A percentile compares a stretch with the other conserved stretches of the same genome.
phyloP scores from a whole-genome alignment of 2,113 vertebrate species.

The Rhinichthys klamathensis region DNA sequence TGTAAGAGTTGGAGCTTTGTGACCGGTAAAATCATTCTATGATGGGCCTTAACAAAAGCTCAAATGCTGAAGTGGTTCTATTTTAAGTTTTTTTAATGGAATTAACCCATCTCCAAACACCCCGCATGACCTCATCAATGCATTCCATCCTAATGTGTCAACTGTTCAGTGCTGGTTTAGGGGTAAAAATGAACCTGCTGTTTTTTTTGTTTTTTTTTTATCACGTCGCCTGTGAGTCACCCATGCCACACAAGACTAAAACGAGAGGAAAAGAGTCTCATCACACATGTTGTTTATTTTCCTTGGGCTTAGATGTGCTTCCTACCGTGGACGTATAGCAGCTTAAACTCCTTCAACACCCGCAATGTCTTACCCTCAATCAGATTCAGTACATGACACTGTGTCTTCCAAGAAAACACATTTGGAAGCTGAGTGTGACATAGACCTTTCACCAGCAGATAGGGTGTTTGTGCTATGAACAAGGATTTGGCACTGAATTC shows the following conservation, averaged over 20 bases:
- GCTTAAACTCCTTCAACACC: conserved; percentile 47
- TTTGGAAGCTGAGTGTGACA: conserved; percentile 43
- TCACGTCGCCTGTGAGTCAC: neutral
- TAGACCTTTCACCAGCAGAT: conserved; percentile 38
- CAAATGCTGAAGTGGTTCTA: neutral
- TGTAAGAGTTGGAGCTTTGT: neutral
- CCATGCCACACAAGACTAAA: neutral
- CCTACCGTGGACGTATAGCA: neutral
- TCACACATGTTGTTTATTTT: conserved; percentile 32
- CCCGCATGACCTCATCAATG: neutral
- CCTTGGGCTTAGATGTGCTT: conserved; percentile 19
- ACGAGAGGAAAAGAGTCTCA: neutral
- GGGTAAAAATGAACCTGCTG: neutral
- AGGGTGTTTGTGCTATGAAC: conserved; percentile 16
- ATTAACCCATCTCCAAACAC: neutral
- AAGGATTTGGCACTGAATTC: conserved; percentile 53
- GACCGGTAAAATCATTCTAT: neutral
- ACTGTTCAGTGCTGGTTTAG: conserved; percentile 3
- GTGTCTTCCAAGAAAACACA: conserved; percentile 40
- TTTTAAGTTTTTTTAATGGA: neutral
- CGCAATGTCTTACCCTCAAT: conserved; percentile 15
- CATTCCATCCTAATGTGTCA: conserved; percentile 13
- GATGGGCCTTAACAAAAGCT: neutral
- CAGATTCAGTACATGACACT: conserved; percentile 25
- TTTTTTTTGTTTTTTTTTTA: too few species aligned